These are phyloP conservation scores for Melanostoma scalare DNA, from an alignment of 2,888 invertebrate species.

Conservation along the genomic window DNA sequence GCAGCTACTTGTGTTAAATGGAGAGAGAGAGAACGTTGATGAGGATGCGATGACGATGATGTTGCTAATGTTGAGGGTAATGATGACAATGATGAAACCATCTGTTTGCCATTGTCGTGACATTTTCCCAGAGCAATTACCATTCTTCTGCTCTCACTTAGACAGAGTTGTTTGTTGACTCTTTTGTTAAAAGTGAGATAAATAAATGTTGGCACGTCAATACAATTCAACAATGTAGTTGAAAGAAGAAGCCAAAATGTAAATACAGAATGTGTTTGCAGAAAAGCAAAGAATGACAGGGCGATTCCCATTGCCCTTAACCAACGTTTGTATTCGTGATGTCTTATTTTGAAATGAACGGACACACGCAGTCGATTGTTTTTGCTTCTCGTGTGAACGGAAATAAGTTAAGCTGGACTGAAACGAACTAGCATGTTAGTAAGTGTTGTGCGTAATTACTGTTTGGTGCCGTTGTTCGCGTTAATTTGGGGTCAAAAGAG, in stretches of 20 bases:
- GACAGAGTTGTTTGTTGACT: conserved; percentile 2
- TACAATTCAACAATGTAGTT: conserved; percentile 47
- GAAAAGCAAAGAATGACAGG: neutral
- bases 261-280: conserved; percentile 20
- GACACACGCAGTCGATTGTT: conserved; percentile 10
- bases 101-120: conserved; percentile 68
- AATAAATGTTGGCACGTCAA: conserved; percentile 61
- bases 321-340: neutral
- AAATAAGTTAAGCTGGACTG: conserved; percentile 35
- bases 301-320: conserved; percentile 20
- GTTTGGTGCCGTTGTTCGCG: neutral
- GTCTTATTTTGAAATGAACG: neutral
- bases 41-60: conserved; percentile 42
- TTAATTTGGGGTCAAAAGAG: neutral
- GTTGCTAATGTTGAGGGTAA: conserved; percentile 56
- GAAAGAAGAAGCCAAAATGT: conserved; percentile 18
- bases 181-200: conserved; percentile 55
- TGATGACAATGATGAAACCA: conserved; percentile 70
- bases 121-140: conserved; percentile 72
- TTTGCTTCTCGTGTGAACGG: conserved; percentile 46
- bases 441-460: conserved; percentile 39
- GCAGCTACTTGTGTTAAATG: conserved; percentile 22
- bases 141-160: conserved; percentile 56
- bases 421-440: conserved; percentile 31
- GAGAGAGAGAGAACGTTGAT: neutral